Percentiles rank a stretch among this genome's conserved stretches.
Evolutionary conservation across 2,888 invertebrate genomes (phyloP).

Genomic region (Agrypnus murinus): DNA sequence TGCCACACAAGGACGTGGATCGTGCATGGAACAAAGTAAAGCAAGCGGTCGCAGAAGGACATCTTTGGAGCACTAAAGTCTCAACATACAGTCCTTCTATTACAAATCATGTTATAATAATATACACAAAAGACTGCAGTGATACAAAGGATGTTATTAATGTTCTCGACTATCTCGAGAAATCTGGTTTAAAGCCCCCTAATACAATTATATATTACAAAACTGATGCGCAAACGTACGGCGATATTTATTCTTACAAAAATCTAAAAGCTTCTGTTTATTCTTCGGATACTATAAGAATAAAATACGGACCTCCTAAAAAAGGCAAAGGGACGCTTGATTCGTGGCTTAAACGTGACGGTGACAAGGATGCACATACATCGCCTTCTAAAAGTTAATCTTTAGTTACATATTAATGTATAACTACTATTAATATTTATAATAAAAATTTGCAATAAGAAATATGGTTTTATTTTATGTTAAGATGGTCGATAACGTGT

Average conservation of each 20-base stretch:
- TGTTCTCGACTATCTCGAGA: slow-evolving; percentile 31
- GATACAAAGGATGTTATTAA: slow-evolving; percentile 23
- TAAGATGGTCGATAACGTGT: too few relatives aligned
- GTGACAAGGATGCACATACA: too few relatives aligned
- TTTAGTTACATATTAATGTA: too few relatives aligned
- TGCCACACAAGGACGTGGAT: not conserved
- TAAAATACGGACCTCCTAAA: too few relatives aligned
- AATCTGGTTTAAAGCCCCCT: slow-evolving; percentile 22
- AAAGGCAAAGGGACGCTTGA: too few relatives aligned
- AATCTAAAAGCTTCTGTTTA: slow-evolving; percentile 28
- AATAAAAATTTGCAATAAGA: too few relatives aligned
- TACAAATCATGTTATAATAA: slow-evolving; percentile 21
- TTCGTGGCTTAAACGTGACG: too few relatives aligned
- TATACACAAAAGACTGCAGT: slow-evolving; percentile 32
- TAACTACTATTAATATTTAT: too few relatives aligned
- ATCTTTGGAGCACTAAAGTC: slow-evolving; percentile 4
- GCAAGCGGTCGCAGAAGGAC: not conserved
- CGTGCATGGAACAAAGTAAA: slow-evolving; percentile 2
- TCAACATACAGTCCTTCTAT: slow-evolving; percentile 10
- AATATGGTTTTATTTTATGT: too few relatives aligned
- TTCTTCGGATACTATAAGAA: slow-evolving; percentile 22
- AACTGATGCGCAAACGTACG: slow-evolving; percentile 19
- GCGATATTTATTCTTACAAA: slow-evolving; percentile 28
- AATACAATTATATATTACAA: slow-evolving; percentile 27
- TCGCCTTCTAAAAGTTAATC: too few relatives aligned